Evolutionary conservation across 2,888 invertebrate species (phyloP).

Genomic region (Molanna angustata): DNA sequence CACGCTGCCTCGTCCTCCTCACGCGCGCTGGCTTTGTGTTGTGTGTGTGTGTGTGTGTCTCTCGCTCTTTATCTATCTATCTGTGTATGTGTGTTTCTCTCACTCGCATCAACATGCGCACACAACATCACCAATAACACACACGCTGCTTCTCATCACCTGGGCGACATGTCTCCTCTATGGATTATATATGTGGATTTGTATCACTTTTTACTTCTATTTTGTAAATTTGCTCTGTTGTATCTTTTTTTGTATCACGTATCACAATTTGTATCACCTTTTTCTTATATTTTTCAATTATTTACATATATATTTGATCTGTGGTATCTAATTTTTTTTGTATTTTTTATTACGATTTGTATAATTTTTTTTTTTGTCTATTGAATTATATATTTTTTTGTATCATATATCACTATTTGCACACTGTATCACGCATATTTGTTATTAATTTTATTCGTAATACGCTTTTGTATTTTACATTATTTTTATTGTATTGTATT

Average conservation of each 20-base stretch:
- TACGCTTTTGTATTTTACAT: conserved; percentile 6
- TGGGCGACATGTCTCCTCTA: no score
- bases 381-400: conserved; percentile 1
- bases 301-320: not conserved
- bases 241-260: not conserved
- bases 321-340: not conserved
- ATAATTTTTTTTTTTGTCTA: not conserved
- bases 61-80: conserved; percentile 21
- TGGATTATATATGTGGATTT: conserved; percentile 29
- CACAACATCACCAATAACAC: conserved; percentile 16
- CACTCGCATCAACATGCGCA: conserved; percentile 12
- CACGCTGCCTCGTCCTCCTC: not conserved
- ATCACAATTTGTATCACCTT: conserved; percentile 1
- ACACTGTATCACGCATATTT: not conserved
- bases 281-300: not conserved
- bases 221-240: conserved; percentile 8
- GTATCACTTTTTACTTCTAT: conserved; percentile 24
- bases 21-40: conserved; percentile 22
- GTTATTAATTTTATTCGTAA: conserved; percentile 2
- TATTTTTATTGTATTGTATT: conserved; percentile 1
- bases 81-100: conserved; percentile 21
- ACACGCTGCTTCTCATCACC: conserved; percentile 21
- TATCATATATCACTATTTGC: not conserved
- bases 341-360: not conserved
- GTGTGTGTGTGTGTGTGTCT: conserved; percentile 9